Conservation (phyloP, 2,113 vertebrate genomes). For the Dromaius novaehollandiae region DNA sequence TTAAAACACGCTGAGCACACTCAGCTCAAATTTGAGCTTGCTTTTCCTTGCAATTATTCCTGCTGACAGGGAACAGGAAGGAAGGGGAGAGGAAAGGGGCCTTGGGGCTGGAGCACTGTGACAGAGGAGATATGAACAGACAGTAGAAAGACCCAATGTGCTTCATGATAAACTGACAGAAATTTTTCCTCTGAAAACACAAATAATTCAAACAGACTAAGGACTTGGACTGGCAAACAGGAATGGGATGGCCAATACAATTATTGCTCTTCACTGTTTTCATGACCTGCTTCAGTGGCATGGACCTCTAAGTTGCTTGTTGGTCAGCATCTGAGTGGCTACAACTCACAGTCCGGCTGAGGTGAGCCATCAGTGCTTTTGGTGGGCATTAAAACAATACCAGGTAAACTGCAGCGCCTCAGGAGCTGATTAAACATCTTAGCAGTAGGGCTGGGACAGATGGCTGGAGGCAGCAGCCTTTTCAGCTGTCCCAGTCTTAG, state of each 20-base stretch:
- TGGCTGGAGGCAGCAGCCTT: not conserved
- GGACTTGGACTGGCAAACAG: not conserved
- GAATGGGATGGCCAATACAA: not conserved
- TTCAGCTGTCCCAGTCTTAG: not conserved
- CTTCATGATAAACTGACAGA: not conserved
- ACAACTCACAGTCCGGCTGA: not conserved
- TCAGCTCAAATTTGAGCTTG: constrained; percentile 28
- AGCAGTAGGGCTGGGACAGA: not conserved
- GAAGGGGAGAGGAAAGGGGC: constrained; percentile 26
- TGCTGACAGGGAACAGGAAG: constrained; percentile 58
- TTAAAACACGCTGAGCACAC: constrained; percentile 23
- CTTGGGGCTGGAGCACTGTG: constrained; percentile 31
- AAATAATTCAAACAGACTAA: constrained; percentile 9
- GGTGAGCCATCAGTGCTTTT: not conserved
- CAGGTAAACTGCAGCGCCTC: not conserved
- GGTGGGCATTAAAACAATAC: not conserved
- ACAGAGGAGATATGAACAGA: not conserved
- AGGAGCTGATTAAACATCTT: not conserved
- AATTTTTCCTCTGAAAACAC: constrained; percentile 3
- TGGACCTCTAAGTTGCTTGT: not conserved
- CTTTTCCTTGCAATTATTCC: constrained; percentile 36
- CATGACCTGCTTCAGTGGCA: not conserved
- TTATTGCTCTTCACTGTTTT: not conserved
- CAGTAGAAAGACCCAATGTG: constrained; percentile 1
- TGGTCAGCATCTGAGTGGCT: not conserved